Conservation (phyloP, 2,113 vertebrate genomes). For the Megaceryle torquata region DNA sequence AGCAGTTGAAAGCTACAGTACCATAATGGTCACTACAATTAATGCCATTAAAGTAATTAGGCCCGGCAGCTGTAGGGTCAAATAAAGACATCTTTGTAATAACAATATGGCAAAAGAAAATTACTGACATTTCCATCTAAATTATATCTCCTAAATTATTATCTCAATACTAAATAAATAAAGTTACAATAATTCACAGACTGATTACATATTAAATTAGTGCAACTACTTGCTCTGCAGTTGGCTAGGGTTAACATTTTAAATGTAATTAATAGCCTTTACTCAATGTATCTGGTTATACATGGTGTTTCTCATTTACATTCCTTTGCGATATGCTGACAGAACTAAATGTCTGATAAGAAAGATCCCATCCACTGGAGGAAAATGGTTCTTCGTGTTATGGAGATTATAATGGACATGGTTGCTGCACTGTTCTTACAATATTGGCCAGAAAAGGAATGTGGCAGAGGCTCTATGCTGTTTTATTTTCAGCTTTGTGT, state of each 20-base stretch:
- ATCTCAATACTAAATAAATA: constrained; percentile 79
- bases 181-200: constrained; percentile 70
- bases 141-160: constrained; percentile 76
- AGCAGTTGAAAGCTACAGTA: constrained; percentile 62
- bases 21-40: constrained; percentile 75
- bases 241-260: constrained; percentile 72
- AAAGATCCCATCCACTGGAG: constrained; percentile 61
- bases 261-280: constrained; percentile 76
- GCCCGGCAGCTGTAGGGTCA: constrained; percentile 78
- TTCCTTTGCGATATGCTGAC: constrained; percentile 74
- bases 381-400: constrained; percentile 65
- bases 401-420: constrained; percentile 53
- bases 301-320: constrained; percentile 73
- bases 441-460: constrained; percentile 69
- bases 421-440: constrained; percentile 62
- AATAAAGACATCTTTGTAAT: constrained; percentile 76
- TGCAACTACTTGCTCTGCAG: constrained; percentile 64
- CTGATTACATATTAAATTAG: constrained; percentile 73
- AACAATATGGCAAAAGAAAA: constrained; percentile 74
- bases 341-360: constrained; percentile 65
- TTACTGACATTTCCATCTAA: constrained; percentile 77
- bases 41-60: constrained; percentile 78
- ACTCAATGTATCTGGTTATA: constrained; percentile 69
- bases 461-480: constrained; percentile 28
- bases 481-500: constrained; percentile 70